Base-by-base conservation (phyloP, 2,888 invertebrate species). In the Iphiclides podalirius region DNA sequence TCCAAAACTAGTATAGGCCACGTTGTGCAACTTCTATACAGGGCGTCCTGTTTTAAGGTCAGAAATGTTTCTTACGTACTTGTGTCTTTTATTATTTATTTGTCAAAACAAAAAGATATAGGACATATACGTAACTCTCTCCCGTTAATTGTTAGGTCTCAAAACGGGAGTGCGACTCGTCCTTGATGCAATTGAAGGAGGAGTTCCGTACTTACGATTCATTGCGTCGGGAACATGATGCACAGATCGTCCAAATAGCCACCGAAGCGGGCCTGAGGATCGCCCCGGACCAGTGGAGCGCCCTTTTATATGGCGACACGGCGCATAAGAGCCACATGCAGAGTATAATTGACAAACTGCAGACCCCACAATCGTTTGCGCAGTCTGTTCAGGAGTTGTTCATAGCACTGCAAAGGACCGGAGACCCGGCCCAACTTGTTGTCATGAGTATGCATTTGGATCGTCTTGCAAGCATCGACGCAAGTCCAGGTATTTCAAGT, bases 1-100 rank as follows among this genome's bases (percentile, higher is more conserved):
- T 98, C 98, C 13, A 99, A 99, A 90, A 99, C 99, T 20, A 98
- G 98, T 75, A 98, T 99, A 74, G 99, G 99, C 8, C 99, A 99
- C 84, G 99, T 99, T 36, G 98, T 99, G 47, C 99, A 99, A 81
- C 91, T 99, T 43, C 90, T 99, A 16, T 99, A 99, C 79, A 92
- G 99, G 63, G 99, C 99, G 40, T 98, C 98, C 54, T 99, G 99
- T 86, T 99, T 99, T 86, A 98, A 98, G 91, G 98, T 96, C 3
- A 47, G 34, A 35, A 8, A 20, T 15, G 20, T 20, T 20, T 4
- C 6, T 20, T 20, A 6, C 6, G 3, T 4, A 20, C 6, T 20
- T 20, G 20, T 20, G 3, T 4, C 20, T 20, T 20, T 20, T 4
- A 3, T 20, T 20, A 4, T 3, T 20, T 4, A 4, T 20, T 20